Conservation (phyloP, 2,888 invertebrate species). For the Perizoma flavofasciatum region DNA sequence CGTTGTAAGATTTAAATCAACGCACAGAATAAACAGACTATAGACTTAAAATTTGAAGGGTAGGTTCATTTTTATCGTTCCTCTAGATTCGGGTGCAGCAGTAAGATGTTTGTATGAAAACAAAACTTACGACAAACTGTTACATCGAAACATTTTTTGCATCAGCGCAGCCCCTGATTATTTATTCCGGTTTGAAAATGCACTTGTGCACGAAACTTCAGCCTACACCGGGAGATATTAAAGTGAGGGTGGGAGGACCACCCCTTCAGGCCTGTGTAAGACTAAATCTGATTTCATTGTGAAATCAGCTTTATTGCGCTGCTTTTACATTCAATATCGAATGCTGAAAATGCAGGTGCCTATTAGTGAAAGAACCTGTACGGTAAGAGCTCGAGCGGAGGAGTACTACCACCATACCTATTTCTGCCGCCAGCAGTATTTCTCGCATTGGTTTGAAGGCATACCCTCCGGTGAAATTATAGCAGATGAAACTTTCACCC, state of each 20-base stretch:
- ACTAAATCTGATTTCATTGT: conserved; percentile 13
- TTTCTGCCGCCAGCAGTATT: too few relatives aligned
- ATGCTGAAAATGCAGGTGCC: background rate
- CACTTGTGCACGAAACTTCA: conserved; percentile 67
- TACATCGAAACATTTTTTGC: conserved; percentile 36
- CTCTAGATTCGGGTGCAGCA: too few relatives aligned
- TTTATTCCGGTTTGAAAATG: conserved; percentile 64
- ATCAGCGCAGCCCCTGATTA: conserved; percentile 51
- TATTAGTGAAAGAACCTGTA: conserved; percentile 3
- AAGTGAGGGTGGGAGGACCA: conserved; percentile 44
- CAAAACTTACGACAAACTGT: conserved; percentile 27
- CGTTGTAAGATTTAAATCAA: too few relatives aligned
- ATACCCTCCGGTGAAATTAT: too few relatives aligned
- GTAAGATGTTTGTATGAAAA: too few relatives aligned
- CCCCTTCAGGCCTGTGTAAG: conserved; percentile 13
- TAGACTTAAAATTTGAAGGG: too few relatives aligned
- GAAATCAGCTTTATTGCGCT: conserved; percentile 11
- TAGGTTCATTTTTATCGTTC: too few relatives aligned
- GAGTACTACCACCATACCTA: too few relatives aligned
- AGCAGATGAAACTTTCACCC: too few relatives aligned
- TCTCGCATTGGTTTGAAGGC: too few relatives aligned
- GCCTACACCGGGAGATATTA: conserved; percentile 63
- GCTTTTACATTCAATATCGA: conserved; percentile 9
- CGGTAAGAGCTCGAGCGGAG: conserved; percentile 5
- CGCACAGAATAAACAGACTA: too few relatives aligned